Base-by-base conservation (phyloP, 2,113 vertebrate genomes). In the Cyprinodon variegatus region DNA sequence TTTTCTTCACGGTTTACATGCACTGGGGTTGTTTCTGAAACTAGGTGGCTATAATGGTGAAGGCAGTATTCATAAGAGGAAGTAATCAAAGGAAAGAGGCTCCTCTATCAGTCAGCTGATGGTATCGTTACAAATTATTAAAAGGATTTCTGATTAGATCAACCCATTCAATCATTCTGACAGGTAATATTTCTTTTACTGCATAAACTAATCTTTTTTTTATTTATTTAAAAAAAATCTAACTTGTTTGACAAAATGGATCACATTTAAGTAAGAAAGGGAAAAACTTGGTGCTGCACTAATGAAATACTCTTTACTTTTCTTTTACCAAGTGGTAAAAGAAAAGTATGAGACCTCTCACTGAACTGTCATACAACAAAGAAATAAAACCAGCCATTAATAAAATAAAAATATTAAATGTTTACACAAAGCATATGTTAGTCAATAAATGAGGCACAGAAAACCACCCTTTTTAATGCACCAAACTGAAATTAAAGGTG, bases 111-210 rank as follows among this genome's bases (percentile, higher is more conserved):
- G 66, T 70, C 57, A 22, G 7, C 81, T 63, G 84, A 88, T 88
- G 29, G 53, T 78, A 91, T 89, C 84, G 12, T n/a, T 29, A 1
- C 50, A 59, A 63, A 41, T 78, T 90, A 92, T 90, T 87, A 68
- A 83, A 86, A 87, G 80, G 15, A 71, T 59, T 43, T 14, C 17
- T 7, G 88, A 91, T 89, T 86, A 20, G n/a, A 83, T 90, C 86
- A 4, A 48, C 13, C 9, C 63, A 75, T 83, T 91, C 86, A 81
- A 83, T 92, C 90, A 89, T 70, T 69, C 46, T 2, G 85, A 81
- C 78, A 64, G 74, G 62, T 65, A 76, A 84, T 86, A 74, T 75
- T 71, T 62, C 36, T 74, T 38, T 41, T 46, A 36, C 61, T 22
- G 62, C 61, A 74, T 57, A 84, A 83, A 46, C 38, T 45, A 66